Base-by-base conservation (phyloP, 1,140 invertebrate genomes). In the Brachionus calyciflorus region DNA sequence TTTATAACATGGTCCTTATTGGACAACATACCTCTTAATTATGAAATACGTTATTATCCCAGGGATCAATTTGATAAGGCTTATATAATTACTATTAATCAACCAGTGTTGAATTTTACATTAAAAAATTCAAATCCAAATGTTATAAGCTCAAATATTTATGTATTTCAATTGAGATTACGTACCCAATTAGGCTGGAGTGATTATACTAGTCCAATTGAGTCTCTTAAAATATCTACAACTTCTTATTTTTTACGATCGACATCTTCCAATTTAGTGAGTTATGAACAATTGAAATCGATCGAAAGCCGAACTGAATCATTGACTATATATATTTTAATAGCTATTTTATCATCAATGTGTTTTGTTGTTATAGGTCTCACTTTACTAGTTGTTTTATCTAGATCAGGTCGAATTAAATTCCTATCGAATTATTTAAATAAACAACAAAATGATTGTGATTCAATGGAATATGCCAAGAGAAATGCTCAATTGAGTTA, bases 41-140 rank as follows among this genome's bases (percentile, higher is more conserved):
- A 76, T 30, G 19, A 76, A 28, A 76, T 76, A 7, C 49, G 51
- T 9, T 76, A 57, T 30, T 76, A 6, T 48, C 49, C 73, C 12
- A 55, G 30, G 48, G 17, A 46, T 33, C 24, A 73, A 10, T n/a
- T 28, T 44, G 37, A 55, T 17, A 40, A 57, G 19, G 49, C 49
- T 17, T 46, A 76, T 4, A 55, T 57, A 30, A 4, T 76, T 24
- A 21, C 21, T 30, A 0, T 55, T 5, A 41, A 33, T 46, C n/a
- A 19, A 48, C 44, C 19, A 49, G 26, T 12, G n/a, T 33, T 17
- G 2, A 76, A 76, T 55, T 76, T 76, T 19, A 76, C 73, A 41
- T 60, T 76, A 9, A 73, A 73, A 73, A 73, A 73, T 51, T 55
- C 69, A 3, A 73, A 73, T 14, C 69, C 69, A 19, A 14, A 26